These are phyloP conservation scores for Girardia tigrina DNA, from an alignment of 2,888 invertebrate genomes.

Conservation along the genomic window DNA sequence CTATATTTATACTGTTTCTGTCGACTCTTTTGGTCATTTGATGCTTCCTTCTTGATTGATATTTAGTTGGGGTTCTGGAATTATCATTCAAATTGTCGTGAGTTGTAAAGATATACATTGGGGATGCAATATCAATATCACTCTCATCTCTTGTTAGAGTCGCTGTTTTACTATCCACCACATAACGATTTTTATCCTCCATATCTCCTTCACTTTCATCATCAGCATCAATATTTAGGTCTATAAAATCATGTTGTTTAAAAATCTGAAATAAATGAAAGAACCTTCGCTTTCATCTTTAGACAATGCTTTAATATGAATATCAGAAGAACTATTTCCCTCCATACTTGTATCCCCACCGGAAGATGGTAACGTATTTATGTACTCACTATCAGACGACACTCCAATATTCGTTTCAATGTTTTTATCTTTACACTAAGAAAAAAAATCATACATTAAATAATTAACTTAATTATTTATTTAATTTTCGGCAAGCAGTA, in stretches of 20 bases:
- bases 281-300: conserved; percentile 17
- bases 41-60: neutral
- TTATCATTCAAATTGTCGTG: neutral
- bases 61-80: neutral
- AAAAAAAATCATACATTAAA: neutral
- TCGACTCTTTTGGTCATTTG: neutral
- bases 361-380: neutral
- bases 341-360: conserved; percentile 2
- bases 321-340: neutral
- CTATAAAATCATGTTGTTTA: neutral
- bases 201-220: conserved; percentile 14
- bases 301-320: neutral
- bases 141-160: conserved; percentile 2
- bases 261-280: no score
- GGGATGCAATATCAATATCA: neutral
- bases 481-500: neutral
- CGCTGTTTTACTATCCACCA: neutral
- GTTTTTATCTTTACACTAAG: conserved; percentile 18
- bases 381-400: neutral
- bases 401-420: neutral
- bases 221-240: neutral
- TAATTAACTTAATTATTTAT: no score
- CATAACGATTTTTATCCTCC: neutral
- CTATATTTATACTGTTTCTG: neutral
- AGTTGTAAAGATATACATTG: neutral